A percentile compares a stretch with the other conserved stretches of the same genome.
phyloP scores from a whole-genome alignment of 2,797 vertebrate genomes.

The Avahi laniger region DNA sequence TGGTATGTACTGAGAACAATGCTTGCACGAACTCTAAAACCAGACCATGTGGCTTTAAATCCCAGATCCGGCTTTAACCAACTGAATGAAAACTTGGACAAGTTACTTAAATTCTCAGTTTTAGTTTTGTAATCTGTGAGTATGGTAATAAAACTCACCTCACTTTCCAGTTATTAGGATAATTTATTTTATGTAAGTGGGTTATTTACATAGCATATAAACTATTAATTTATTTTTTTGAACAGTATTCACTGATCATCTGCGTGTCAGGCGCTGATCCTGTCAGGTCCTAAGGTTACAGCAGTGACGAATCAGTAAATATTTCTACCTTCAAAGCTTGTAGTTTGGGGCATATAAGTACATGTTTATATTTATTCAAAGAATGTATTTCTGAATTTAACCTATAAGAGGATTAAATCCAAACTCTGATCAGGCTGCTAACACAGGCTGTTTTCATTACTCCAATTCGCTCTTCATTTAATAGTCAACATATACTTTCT shows the following conservation, averaged over 20 bases:
- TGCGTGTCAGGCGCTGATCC: neutral
- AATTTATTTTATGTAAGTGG: neutral
- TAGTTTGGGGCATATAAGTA: neutral
- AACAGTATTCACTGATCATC: neutral
- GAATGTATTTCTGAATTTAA: neutral
- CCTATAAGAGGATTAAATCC: neutral
- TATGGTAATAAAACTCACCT: neutral
- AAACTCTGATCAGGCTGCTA: neutral
- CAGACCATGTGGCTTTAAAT: neutral
- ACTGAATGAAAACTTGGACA: neutral
- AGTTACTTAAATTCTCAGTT: neutral
- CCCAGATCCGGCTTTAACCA: neutral
- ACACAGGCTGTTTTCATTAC: neutral
- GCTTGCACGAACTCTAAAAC: neutral
- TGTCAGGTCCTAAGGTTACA: neutral
- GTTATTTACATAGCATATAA: neutral
- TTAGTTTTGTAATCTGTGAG: neutral
- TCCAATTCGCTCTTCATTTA: neutral
- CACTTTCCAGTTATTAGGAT: neutral
- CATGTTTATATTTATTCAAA: neutral
- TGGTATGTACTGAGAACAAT: neutral
- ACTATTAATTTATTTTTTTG: neutral
- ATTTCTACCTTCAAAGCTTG: neutral
- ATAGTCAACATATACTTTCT: neutral
- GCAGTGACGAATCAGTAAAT: neutral